These are phyloP conservation scores for Epizoanthus scotinus DNA, from an alignment of 92 coral and sea anemone species.

Conservation along the genomic window DNA sequence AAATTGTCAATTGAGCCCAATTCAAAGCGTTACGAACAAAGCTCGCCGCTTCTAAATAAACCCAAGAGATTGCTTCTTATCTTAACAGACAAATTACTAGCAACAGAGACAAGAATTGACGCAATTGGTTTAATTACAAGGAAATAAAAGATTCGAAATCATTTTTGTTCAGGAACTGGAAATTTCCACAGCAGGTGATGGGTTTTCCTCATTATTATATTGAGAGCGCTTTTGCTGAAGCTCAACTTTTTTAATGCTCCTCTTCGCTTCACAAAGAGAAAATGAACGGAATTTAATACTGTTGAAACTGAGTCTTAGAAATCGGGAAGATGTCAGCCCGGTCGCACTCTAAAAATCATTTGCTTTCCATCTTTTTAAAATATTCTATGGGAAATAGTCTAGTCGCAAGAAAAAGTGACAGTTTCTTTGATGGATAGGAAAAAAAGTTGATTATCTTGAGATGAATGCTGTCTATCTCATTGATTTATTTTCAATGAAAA, in stretches of 20 bases:
- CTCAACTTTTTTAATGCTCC: neutral
- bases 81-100: neutral
- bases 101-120: neutral
- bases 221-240: neutral
- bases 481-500: no score
- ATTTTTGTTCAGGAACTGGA: neutral
- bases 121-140: constrained; percentile 3
- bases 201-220: no score
- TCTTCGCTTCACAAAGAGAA: neutral
- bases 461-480: no score
- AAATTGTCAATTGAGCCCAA: constrained; percentile 1
- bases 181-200: constrained; percentile 9
- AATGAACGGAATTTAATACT: no score
- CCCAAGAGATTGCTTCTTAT: neutral
- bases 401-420: no score
- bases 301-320: no score
- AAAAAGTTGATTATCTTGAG: no score
- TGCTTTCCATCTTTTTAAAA: no score
- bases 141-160: constrained; percentile 11
- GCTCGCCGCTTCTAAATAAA: neutral
- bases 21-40: neutral
- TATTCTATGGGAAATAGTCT: no score
- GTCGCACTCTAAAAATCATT: no score
- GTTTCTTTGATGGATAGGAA: no score
- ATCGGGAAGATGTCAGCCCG: no score